Conservation (phyloP, 2,888 invertebrate species). For the Penaeus monodon region DNA sequence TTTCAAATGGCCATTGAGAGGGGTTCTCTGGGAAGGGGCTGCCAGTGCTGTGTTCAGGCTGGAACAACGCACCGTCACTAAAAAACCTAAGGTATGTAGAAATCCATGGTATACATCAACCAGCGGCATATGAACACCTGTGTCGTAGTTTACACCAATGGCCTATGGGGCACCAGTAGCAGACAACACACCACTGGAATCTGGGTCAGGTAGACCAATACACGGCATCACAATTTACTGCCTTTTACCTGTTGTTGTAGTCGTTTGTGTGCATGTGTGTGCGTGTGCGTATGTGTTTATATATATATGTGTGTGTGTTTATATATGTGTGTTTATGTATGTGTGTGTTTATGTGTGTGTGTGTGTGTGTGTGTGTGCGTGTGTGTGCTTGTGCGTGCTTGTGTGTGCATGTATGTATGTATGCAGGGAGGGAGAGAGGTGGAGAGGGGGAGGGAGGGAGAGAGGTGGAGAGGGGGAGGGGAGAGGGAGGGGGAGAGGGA, state of each 20-base stretch:
- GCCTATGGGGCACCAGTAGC: conserved; percentile 44
- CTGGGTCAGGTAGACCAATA: conserved; percentile 17
- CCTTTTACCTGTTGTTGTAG: conserved; percentile 30
- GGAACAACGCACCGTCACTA: conserved; percentile 49
- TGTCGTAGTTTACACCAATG: conserved; percentile 18
- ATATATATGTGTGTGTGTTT: too few relatives aligned
- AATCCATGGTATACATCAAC: conserved; percentile 47
- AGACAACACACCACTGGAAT: conserved; percentile 36
- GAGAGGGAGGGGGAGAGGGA: too few relatives aligned
- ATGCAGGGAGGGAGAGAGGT: too few relatives aligned
- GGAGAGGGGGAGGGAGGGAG: too few relatives aligned
- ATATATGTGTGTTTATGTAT: too few relatives aligned
- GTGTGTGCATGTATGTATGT: too few relatives aligned
- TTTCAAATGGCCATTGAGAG: conserved; percentile 48
- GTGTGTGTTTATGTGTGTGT: too few relatives aligned
- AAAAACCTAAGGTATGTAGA: conserved; percentile 45
- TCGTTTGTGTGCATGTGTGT: conserved; percentile 8
- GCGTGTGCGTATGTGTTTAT: neutral
- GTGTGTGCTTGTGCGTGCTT: too few relatives aligned
- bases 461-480: too few relatives aligned
- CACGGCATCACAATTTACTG: conserved; percentile 24
- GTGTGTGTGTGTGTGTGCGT: too few relatives aligned
- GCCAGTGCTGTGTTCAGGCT: conserved; percentile 51
- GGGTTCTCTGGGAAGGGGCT: conserved; percentile 57
- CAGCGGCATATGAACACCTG: conserved; percentile 33